These are phyloP conservation scores for Eleutherodactylus coqui DNA, from an alignment of 2,797 vertebrate genomes.

Conservation along the genomic window DNA sequence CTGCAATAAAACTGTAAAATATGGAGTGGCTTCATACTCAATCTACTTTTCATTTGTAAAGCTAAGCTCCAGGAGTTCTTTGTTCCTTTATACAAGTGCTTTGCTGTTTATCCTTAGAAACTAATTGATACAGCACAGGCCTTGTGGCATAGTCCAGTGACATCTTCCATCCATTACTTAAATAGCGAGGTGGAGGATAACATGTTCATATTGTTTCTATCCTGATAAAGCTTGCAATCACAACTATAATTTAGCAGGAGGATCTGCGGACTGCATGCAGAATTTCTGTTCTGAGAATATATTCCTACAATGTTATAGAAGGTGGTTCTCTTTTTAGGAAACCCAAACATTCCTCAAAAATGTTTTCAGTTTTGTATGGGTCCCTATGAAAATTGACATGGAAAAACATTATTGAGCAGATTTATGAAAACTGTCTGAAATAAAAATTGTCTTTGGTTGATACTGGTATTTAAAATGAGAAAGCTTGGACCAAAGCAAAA, in stretches of 20 bases:
- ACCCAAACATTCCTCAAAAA: neutral
- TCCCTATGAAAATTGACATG: too few species aligned
- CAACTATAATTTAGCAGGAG: neutral
- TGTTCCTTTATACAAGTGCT: slow-evolving; percentile 19
- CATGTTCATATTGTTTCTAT: neutral
- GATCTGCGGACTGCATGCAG: neutral
- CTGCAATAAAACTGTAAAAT: slow-evolving; percentile 17
- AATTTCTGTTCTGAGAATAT: neutral
- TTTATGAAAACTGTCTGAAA: too few species aligned
- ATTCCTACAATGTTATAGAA: neutral
- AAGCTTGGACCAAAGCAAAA: too few species aligned
- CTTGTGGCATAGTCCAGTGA: slow-evolving; percentile 38
- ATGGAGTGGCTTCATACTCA: slow-evolving; percentile 25
- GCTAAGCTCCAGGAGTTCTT: slow-evolving; percentile 23
- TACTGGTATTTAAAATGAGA: too few species aligned
- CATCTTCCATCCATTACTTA: slow-evolving; percentile 19
- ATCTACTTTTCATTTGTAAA: slow-evolving; percentile 23
- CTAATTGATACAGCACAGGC: slow-evolving; percentile 24
- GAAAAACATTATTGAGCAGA: too few species aligned
- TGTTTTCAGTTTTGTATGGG: too few species aligned
- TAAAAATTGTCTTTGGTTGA: too few species aligned
- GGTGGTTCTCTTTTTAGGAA: too few species aligned
- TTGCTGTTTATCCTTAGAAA: slow-evolving; percentile 43
- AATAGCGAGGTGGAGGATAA: slow-evolving; percentile 6
- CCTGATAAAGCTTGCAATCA: slow-evolving; percentile 22